Conservation (phyloP, 2,113 vertebrate species). For the Sterna hirundo region DNA sequence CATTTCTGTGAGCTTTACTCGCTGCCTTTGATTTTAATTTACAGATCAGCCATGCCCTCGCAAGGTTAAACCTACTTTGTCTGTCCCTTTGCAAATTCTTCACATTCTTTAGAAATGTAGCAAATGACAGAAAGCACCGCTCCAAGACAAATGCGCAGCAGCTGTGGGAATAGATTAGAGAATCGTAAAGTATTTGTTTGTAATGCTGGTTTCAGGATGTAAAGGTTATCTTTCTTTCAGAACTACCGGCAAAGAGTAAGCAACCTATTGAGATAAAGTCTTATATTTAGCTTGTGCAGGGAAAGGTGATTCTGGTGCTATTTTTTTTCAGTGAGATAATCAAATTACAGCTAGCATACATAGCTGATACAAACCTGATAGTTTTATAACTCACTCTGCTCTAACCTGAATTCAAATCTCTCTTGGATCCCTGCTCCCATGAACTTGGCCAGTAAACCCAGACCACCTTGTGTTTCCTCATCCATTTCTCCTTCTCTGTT, state of each 20-base stretch:
- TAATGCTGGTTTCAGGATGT: not conserved
- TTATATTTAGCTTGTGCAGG: not conserved
- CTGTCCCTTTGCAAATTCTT: not conserved
- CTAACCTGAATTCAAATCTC: not conserved
- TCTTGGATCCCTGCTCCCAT: not conserved
- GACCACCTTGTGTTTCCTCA: not conserved
- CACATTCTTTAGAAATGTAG: not conserved
- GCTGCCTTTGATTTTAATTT: conserved; percentile 15
- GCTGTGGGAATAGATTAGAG: not conserved
- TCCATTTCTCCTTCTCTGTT: not conserved
- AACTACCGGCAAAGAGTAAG: not conserved
- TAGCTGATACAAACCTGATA: not conserved
- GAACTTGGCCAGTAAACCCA: not conserved
- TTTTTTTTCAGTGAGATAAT: not conserved
- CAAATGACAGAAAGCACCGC: not conserved
- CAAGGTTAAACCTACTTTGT: conserved; percentile 30
- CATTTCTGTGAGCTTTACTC: not conserved
- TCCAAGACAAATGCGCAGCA: not conserved
- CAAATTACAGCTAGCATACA: not conserved
- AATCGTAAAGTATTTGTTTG: not conserved
- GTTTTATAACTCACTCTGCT: not conserved
- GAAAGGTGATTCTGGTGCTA: not conserved
- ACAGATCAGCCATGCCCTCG: not conserved
- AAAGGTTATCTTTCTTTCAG: not conserved
- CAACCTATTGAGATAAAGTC: not conserved